These are phyloP conservation scores for Aphidius gifuensis DNA, from an alignment of 1,140 invertebrate genomes.

Conservation along the genomic window DNA sequence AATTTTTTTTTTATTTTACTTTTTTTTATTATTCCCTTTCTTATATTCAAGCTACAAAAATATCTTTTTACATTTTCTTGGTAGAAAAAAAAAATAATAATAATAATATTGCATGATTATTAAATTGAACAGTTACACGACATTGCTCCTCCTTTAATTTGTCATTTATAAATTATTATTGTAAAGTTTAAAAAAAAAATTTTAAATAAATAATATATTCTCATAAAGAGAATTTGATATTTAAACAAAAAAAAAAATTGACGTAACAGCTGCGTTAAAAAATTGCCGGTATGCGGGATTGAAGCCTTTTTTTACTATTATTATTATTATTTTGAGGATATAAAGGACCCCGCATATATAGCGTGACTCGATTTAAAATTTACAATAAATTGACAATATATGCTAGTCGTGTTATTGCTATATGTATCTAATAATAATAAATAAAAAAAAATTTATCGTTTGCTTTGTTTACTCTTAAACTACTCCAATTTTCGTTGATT, in stretches of 20 bases:
- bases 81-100: too few relatives aligned
- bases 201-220: slow-evolving; percentile 14
- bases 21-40: background rate
- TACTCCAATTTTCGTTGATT: background rate
- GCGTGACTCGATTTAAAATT: slow-evolving; percentile 11
- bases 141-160: too few relatives aligned
- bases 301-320: background rate
- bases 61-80: too few relatives aligned
- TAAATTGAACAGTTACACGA: too few relatives aligned
- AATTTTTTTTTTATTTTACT: background rate
- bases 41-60: background rate
- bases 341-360: slow-evolving; percentile 3
- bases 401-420: background rate
- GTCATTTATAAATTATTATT: too few relatives aligned
- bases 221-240: slow-evolving; percentile 14
- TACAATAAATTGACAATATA: background rate
- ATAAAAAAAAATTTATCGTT: background rate
- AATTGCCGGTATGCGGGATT: slow-evolving; percentile 12
- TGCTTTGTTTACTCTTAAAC: slow-evolving; percentile 3
- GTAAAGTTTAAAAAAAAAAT: too few relatives aligned
- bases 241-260: slow-evolving; percentile 4
- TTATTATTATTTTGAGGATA: background rate
- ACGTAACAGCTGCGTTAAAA: slow-evolving; percentile 20
- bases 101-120: too few relatives aligned
- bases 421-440: background rate